Evolutionary conservation across 2,888 invertebrate species (phyloP), one percentile per base, ranked within the genome.

Genomic region (Mechanitis mazaeus): DNA sequence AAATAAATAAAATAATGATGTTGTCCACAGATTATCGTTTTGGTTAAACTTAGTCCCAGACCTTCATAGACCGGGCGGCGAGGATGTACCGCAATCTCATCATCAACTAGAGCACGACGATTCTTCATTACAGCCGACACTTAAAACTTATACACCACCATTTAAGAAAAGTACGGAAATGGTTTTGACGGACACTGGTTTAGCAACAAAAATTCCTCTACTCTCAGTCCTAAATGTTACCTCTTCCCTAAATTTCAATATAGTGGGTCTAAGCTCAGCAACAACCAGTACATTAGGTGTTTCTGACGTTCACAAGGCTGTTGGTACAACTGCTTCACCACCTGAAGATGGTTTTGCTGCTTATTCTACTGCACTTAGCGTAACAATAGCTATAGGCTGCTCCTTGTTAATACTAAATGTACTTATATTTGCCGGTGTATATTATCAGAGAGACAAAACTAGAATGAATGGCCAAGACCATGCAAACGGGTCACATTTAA

Each of bases 1-100:
- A 20, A 20, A 20, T 20, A 20, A 20, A 20, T 20, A 42, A 42
- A 9, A 50, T 31, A 2, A 7, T 31, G 50, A 2, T 50, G 11
- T 50, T 78, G 70, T 79, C 68, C 67, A 70, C 85, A 93, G 95
- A 69, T 91, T 98, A 59, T 97, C 98, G 1, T 96, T 98, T 83
- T 98, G 98, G 98, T 84, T 98, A 63, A 97, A 98, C 77, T 91
- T 98, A 58, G 96, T 98, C 63, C 98, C 98, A 45, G 97, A 98
- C 78, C 91, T 96, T 38, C 96, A 96, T 78, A 94, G 95, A 71
- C 96, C 96, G 0, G 96, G 96, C 6, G 95, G 95, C 6, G 96
- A 96, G 72, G 96, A 96, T 73, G 95, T 97, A 3, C 95, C 96
- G 35, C 92, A 93, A 54, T 94, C 95, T 0, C 96, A 97, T 82